Base-by-base conservation (phyloP, 2,888 invertebrate genomes). In the Glyphotaelius pellucidus region DNA sequence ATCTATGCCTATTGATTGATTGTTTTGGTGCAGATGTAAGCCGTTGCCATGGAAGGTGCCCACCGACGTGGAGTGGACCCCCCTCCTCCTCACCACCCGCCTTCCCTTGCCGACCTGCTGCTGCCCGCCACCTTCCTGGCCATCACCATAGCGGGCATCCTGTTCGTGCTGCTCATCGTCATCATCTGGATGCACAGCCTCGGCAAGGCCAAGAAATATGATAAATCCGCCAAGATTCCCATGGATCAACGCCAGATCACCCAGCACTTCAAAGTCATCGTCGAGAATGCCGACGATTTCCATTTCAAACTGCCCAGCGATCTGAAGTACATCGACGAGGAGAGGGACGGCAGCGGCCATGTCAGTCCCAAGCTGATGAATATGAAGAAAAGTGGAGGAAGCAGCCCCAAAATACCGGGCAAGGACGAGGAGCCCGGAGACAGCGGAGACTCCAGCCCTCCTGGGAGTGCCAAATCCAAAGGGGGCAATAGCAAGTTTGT, bases 121-220 rank as follows among this genome's bases (percentile, higher is more conserved):
- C 80, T 94, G n/a, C 93, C 94, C 19, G 90, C 93, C 67, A 93
- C 94, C 67, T 92, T 94, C 32, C 92, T 94, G n/a, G 93, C 93
- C 19, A 92, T 93, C 85, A 93, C 94, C 14, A 67, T 92, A 38
- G 83, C 93, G 42, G 94, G 93, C 89, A 91, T 93, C 5, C 52
- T 94, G 2, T 93, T 94, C 47, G 93, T 94, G 30, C 93, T 93
- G 32, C 84, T 93, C 80, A 92, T 94, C 32, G 92, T 94, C 67
- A 87, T 94, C n/a, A 92, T 93, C 67, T 94, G 94, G 93, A 90
- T 94, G 90, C 93, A 93, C 52, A 93, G 91, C 42, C 42, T 87
- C 38, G 80, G 84, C 30, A 88, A 83, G 47, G 80, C 80, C 25
- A 67, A 87, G 86, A 83, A 52, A n/a, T 52, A 89, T 90, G 92